Evolutionary conservation across 2,113 vertebrate species (phyloP), one percentile per base, ranked within the genome.

Genomic region (Rhizomys pruinosus): DNA sequence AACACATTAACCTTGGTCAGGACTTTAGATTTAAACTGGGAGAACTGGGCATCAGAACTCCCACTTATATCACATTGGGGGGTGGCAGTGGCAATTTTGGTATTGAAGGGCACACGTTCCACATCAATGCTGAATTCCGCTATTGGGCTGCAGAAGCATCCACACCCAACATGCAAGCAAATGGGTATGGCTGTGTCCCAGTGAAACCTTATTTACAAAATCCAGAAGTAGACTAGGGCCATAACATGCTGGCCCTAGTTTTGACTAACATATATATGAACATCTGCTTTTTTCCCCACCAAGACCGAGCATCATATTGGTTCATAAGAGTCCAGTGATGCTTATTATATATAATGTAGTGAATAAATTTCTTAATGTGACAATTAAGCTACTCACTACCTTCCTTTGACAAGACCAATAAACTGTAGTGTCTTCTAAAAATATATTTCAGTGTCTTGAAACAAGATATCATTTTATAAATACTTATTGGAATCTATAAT

Each of bases 101-200:
- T 42, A 69, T 55, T 34, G 4, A 4, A 61, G 16, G 20, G 7
- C 29, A 23, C 4, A 19, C 0, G 3, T 4, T 1, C 20, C 19
- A 15, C 2, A 3, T 3, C 7, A 87, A 12, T 15, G 23, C 22
- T 37, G 15, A 79, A 34, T 7, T 57, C 19, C 19, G 34, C 16
- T 64, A 2, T 9, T 59, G 1, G 1, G 19, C 7, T 25, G 17
- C 34, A 55, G 52, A 22, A 71, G 19, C 16, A 57, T 25, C 59
- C 37, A 11, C 0, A 39, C 17, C 11, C 3, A 17, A 20, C 7
- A 7, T 25, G 9, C 5, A 20, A 64, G 47, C 11, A 79, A 52
- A 15, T 12, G 27, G 6, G 11, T 5, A 0, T 20, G 29, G 10
- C 22, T 77, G 15, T 22, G 10, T 84, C n/a, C 78, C 13, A 29